Evolutionary conservation across 92 coral and sea anemone species (phyloP), one percentile per base, ranked within the genome.

Genomic region (Umimayanthus kanabou): DNA sequence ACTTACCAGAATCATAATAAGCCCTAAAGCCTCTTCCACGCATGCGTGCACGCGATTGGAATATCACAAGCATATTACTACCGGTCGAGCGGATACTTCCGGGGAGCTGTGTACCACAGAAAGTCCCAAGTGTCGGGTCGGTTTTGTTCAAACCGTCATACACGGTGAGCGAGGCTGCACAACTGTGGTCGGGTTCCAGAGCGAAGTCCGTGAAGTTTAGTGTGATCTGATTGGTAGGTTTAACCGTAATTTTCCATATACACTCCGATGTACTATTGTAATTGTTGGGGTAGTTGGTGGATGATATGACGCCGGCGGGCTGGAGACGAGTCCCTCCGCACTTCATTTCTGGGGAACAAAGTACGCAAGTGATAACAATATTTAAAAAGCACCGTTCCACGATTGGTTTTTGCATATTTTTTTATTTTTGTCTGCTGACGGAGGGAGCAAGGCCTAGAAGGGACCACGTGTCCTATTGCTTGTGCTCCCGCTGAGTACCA

Each of bases 231-330:
- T 86, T 93, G 91, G 90, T 90, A 50, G 88, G 64, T 39, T 91
- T 43, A 1, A 95, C 91, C 6, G 73, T 70, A 25, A 95, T 95
- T 42, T 50, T 91, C 98, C 98, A 95, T 58, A 73, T 28, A 76
- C 98, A 95, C 16, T 88, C 82, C 6, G 92, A 85, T 84, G 89
- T 92, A 43, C 76, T 88, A 20, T 69, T 83, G 89, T 93, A 91
- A 58, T 84, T 84, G 29, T 77, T 57, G 15, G 98, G 98, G 66
- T 89, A 95, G 93, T 93, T 93, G 26, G 92, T 39, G 2, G 98
- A 95, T 28, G 98, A 95, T 47, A 95, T 90, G 16, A 95, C 94
- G 28, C 98, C 98, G 30, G 97, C 97, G 13, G 90, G 89, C 50
- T 92, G 89, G 6, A 90, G 58, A 8, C 98, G 94, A 40, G 72